These are phyloP conservation scores for Gadus macrocephalus DNA, from an alignment of 2,113 vertebrate genomes.

Conservation along the genomic window DNA sequence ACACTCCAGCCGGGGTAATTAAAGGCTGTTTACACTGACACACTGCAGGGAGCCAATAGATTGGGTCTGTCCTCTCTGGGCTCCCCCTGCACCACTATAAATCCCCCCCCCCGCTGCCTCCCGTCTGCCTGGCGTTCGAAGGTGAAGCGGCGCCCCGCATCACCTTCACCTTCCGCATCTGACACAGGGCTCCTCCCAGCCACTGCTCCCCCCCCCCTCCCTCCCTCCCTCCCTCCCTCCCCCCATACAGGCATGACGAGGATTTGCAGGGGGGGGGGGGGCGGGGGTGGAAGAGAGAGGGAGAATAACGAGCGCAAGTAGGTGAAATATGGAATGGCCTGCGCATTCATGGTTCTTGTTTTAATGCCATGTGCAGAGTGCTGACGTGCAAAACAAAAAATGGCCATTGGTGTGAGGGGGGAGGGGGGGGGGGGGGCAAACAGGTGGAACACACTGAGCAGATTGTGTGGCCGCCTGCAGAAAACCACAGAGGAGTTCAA, in stretches of 20 bases:
- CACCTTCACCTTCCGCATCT: slow-evolving; percentile 19
- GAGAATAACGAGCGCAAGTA: slow-evolving; percentile 22
- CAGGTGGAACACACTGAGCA: not conserved
- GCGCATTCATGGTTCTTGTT: not conserved
- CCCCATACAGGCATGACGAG: slow-evolving; percentile 10
- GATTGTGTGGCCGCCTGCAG: not conserved
- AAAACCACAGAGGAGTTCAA: slow-evolving; percentile 20
- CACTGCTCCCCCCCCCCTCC: not conserved
- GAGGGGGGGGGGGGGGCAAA: slow-evolving; percentile 19
- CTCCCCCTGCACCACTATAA: slow-evolving; percentile 57
- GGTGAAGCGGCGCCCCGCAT: slow-evolving; percentile 1
- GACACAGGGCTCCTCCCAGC: not conserved
- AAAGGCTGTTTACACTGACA: slow-evolving; percentile 65
- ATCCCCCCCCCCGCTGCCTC: slow-evolving; percentile 29
- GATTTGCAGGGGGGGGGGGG: slow-evolving; percentile 24
- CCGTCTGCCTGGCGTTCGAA: too few species aligned
- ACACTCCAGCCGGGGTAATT: slow-evolving; percentile 63
- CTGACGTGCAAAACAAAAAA: slow-evolving; percentile 56
- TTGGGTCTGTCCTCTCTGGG: slow-evolving; percentile 44
- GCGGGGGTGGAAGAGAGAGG: slow-evolving; percentile 22
- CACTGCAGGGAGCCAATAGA: slow-evolving; percentile 55
- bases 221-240: too few species aligned
- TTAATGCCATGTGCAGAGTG: slow-evolving; percentile 51
- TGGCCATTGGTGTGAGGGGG: slow-evolving; percentile 11
- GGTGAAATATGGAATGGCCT: slow-evolving; percentile 38